Conservation (phyloP, 1,140 invertebrate genomes). For the Magallana gigas region DNA sequence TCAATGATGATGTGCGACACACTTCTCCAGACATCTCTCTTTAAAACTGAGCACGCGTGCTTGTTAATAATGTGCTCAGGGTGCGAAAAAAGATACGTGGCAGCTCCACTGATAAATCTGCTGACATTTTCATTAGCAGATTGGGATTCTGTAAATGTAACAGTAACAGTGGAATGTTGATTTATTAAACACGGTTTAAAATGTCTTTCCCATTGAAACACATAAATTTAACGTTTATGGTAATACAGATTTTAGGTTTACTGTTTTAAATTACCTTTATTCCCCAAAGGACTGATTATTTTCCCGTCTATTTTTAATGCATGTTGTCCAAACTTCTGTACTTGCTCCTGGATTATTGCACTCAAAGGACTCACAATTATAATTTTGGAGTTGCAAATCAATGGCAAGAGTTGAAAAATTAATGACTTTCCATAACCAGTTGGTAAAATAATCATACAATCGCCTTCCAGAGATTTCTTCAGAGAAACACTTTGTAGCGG, state of each 20-base stretch:
- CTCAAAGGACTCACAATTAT: constrained; percentile 22
- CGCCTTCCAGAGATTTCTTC: no score
- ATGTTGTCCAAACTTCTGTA: background rate
- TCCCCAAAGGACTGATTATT: background rate
- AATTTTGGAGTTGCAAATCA: background rate
- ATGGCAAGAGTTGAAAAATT: constrained; percentile 22
- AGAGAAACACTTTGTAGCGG: no score
- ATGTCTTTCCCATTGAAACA: background rate
- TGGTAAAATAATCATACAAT: background rate
- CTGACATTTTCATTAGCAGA: background rate
- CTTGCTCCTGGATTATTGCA: constrained; percentile 29
- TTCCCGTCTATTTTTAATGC: background rate
- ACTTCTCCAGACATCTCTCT: background rate
- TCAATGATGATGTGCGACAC: constrained; percentile 35
- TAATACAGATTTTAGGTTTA: no score
- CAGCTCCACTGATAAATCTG: background rate
- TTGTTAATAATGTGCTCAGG: constrained; percentile 37
- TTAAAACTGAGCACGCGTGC: background rate
- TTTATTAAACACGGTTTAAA: background rate
- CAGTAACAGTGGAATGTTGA: background rate
- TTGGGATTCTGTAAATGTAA: background rate
- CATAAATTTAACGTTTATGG: no score
- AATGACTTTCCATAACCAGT: background rate
- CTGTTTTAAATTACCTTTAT: no score
- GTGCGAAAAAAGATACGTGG: constrained; percentile 29